Conservation (phyloP, 2,113 vertebrate genomes). For the Corythornis madagascariensis region DNA sequence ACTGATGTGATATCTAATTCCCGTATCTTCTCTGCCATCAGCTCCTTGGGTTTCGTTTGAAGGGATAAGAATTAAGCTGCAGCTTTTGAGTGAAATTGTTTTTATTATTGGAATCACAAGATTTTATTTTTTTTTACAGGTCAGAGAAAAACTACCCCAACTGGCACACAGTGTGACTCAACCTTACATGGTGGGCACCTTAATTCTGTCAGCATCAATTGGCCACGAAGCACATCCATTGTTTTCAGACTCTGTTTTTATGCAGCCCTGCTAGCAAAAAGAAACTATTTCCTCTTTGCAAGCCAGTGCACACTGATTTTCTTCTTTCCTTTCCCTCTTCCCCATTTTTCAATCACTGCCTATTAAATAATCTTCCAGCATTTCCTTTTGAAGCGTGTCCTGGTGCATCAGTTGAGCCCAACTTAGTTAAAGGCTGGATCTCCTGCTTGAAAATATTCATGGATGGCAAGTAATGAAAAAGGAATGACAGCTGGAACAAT, state of each 20-base stretch:
- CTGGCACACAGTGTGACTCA: conserved; percentile 56
- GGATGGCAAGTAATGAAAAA: conserved; percentile 45
- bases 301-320: conserved; percentile 45
- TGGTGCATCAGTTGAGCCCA: conserved; percentile 39
- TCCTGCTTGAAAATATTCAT: conserved; percentile 56
- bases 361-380: conserved; percentile 61
- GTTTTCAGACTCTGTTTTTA: conserved; percentile 60
- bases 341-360: conserved; percentile 54
- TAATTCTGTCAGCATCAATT: conserved; percentile 62
- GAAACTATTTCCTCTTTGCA: conserved; percentile 41
- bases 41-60: conserved; percentile 45
- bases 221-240: conserved; percentile 35
- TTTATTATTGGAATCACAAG: conserved; percentile 67
- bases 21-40: conserved; percentile 63
- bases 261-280: conserved; percentile 54
- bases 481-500: conserved; percentile 35
- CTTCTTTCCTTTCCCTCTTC: conserved; percentile 62
- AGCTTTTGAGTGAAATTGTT: conserved; percentile 58
- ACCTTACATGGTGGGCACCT: conserved; percentile 49
- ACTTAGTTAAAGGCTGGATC: conserved; percentile 24
- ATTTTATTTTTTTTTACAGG: conserved; percentile 46
- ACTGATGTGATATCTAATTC: conserved; percentile 60
- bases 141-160: conserved; percentile 57
- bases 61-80: conserved; percentile 66
- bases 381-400: conserved; percentile 47